Conservation (phyloP, 2,113 vertebrate genomes). For the Corapipo altera region DNA sequence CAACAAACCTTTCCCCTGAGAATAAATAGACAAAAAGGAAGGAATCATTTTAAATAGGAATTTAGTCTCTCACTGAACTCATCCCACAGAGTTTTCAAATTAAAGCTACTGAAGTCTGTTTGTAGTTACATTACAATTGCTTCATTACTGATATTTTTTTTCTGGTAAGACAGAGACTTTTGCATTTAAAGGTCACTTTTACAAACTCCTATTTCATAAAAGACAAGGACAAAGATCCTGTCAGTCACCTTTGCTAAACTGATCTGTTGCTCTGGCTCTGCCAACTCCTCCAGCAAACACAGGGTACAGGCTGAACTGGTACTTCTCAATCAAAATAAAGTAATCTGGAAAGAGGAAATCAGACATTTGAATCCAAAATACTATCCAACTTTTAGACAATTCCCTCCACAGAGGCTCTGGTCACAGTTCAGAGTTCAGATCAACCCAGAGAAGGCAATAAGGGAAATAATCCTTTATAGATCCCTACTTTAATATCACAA, state of each 20-base stretch:
- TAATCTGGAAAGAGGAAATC: constrained; percentile 75
- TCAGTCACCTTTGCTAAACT: constrained; percentile 77
- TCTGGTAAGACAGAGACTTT: neutral
- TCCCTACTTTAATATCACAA: neutral
- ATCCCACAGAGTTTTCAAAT: neutral
- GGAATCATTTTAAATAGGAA: neutral
- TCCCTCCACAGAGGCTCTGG: neutral
- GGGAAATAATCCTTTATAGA: neutral
- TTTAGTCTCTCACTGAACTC: neutral
- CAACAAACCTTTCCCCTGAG: neutral
- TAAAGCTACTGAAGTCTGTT: neutral
- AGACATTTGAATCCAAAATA: neutral
- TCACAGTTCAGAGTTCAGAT: neutral
- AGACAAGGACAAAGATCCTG: neutral
- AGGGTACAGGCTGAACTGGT: constrained; percentile 84
- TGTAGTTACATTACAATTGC: neutral
- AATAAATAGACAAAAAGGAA: neutral
- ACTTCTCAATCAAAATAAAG: constrained; percentile 86
- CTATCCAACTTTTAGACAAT: neutral
- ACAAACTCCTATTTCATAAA: neutral
- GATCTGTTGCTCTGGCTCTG: constrained; percentile 68
- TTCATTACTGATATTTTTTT: neutral
- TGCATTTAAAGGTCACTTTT: neutral
- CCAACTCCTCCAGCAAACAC: constrained; percentile 87
- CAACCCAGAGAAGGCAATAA: neutral